Evolutionary conservation across 2,888 invertebrate genomes (phyloP), one percentile per base, ranked within the genome.

Genomic region (Nematopogon swammerdamellus): DNA sequence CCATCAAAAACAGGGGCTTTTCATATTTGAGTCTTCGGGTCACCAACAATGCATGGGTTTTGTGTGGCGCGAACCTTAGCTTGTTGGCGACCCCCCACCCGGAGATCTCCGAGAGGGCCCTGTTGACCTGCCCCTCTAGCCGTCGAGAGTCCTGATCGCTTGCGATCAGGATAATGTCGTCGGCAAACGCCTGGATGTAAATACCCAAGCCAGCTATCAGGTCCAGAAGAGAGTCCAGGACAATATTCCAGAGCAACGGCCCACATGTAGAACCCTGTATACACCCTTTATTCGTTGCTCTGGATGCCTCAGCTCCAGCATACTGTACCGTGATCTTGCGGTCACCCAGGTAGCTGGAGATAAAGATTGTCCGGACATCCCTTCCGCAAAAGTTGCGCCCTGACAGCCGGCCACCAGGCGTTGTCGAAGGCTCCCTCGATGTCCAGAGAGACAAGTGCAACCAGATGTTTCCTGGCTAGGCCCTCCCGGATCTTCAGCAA

Each of bases 351-450:
- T 55, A 56, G 44, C 47, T 52, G 29, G 29, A 45, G 1, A 54
- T 46, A 2, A 52, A 56, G 11, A 44, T 54, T 53, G 5, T 8
- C n/a, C 2, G 57, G 59, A 18, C 54, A 56, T 6, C 49, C 45
- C 44, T 50, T 50, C 1, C 45, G 19, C 1, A 52, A 49, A 36
- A 58, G 47, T 19, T 53, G 48, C 1, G 25, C 2, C 42, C 48
- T 51, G 2, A 59, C 50, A 2, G 49, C 48, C 2, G 59, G 60
- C 60, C 60, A 61, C 60, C 59, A 62, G 1, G 60, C 60, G 46
- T 52, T 56, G 46, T 63, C 61, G 44, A 63, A 62, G 18, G 60
- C 62, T 17, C 56, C 55, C 52, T 58, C 56, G 53, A 58, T 57
- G 44, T 57, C 57, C 42, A 58, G 44, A 2, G 57, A 57, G 2